These are phyloP conservation scores for Cladopsammia gracilis DNA, from an alignment of 64 coral and sea anemone species.

Conservation along the genomic window DNA sequence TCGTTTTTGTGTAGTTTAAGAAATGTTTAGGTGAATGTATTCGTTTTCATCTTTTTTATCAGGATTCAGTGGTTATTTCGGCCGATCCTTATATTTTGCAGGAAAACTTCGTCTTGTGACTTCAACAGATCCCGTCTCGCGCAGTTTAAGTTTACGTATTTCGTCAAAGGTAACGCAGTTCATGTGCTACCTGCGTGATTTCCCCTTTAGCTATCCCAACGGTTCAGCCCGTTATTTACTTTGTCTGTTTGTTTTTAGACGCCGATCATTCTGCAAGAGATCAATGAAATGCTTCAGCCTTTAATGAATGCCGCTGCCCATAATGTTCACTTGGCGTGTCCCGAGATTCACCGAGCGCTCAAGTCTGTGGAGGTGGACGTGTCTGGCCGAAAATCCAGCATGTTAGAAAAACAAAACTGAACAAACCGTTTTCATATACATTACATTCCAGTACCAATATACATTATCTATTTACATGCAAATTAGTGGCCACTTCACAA, in stretches of 20 bases:
- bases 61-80: neutral
- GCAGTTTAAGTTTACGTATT: constrained; percentile 21
- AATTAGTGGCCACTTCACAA: neutral
- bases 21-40: no score
- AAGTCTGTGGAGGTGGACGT: constrained; percentile 49
- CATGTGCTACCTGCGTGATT: neutral
- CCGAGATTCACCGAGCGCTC: constrained; percentile 64
- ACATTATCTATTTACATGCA: neutral
- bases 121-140: constrained; percentile 4
- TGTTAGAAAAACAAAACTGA: neutral
- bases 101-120: constrained; percentile 23
- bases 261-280: constrained; percentile 67
- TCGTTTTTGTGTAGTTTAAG: neutral
- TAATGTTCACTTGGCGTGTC: constrained; percentile 77
- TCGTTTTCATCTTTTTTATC: neutral
- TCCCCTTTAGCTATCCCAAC: neutral
- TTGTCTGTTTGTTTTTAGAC: constrained; percentile 47
- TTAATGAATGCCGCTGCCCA: constrained; percentile 70
- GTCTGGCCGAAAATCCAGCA: constrained; percentile 6
- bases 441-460: neutral
- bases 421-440: neutral
- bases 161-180: constrained; percentile 16
- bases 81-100: neutral
- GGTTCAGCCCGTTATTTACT: neutral
- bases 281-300: constrained; percentile 75